Evolutionary conservation across 2,888 invertebrate genomes (phyloP), one percentile per base, ranked within the genome.

Genomic region (Pyrrhosoma nymphula): DNA sequence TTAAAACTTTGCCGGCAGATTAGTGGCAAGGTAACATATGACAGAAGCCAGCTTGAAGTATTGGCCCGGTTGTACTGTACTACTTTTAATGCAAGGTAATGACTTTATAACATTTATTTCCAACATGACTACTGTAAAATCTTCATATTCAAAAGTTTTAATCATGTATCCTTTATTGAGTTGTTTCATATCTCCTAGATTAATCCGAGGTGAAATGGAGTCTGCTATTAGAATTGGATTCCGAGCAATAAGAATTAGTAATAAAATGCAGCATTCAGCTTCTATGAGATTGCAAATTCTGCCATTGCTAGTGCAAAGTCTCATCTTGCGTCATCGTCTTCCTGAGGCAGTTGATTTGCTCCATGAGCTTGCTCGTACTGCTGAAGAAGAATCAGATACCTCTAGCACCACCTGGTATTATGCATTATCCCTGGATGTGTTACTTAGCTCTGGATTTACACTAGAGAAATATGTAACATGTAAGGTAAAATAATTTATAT

Each of bases 321-420:
- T 97, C 30, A 96, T 97, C 95, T 95, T 96, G 35, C 97, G 97
- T 39, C 97, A 97, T 96, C 97, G 97, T 93, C 97, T 98, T 96
- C 96, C 97, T 96, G 97, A 97, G 96, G 97, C 97, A 6, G 96
- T 98, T 26, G 97, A 97, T 95, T 96, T 97, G 75, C 96, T 97
- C 75, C 96, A 97, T 90, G 96, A 97, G 95, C 96, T 97, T 35
- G 97, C 96, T 63, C 96, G 96, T 95, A 95, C 96, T 8, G 96
- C 96, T 3, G 95, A 96, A 69, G 96, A 96, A 56, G 96, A 97
- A 88, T 96, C 96, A 0, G 96, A 97, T 95, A 96, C 96, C 96
- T 96, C 96, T 96, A 98, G 97, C 89, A 97, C 97, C 96, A 97
- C 97, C 0, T 98, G 98, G 98, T 98, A 98, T 96, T 98, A 97